Conservation (phyloP, 2,888 invertebrate genomes). For the Eupithecia exiguata region DNA sequence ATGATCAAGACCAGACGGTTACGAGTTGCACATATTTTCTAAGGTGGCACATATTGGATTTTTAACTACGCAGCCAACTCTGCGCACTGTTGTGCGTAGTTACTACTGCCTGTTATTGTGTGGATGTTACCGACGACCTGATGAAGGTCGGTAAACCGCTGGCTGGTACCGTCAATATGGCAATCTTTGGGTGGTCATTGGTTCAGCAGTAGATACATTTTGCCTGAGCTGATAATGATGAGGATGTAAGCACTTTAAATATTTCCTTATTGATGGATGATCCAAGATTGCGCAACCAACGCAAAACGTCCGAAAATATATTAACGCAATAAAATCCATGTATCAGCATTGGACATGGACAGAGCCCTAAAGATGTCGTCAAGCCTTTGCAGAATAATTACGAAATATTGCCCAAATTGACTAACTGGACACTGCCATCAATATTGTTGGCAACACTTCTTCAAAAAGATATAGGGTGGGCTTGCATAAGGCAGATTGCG, state of each 20-base stretch:
- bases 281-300: constrained; percentile 10
- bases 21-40: neutral
- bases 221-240: neutral
- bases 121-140: neutral
- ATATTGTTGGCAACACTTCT: constrained; percentile 40
- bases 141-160: neutral
- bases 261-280: constrained; percentile 5
- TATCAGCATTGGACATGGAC: constrained; percentile 49
- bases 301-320: constrained; percentile 10
- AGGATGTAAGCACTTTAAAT: constrained; percentile 1
- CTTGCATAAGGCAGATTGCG: constrained; percentile 16
- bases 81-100: no score
- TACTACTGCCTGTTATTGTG: neutral
- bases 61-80: neutral
- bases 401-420: constrained; percentile 39
- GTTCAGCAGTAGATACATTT: neutral
- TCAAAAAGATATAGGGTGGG: constrained; percentile 28
- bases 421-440: constrained; percentile 44
- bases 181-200: neutral
- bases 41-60: neutral
- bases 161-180: neutral
- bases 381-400: constrained; percentile 47
- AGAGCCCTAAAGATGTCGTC: constrained; percentile 47
- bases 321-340: constrained; percentile 39
- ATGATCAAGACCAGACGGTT: neutral